Conservation (phyloP, 1,140 invertebrate genomes). For the Drosophila parabipectinata region DNA sequence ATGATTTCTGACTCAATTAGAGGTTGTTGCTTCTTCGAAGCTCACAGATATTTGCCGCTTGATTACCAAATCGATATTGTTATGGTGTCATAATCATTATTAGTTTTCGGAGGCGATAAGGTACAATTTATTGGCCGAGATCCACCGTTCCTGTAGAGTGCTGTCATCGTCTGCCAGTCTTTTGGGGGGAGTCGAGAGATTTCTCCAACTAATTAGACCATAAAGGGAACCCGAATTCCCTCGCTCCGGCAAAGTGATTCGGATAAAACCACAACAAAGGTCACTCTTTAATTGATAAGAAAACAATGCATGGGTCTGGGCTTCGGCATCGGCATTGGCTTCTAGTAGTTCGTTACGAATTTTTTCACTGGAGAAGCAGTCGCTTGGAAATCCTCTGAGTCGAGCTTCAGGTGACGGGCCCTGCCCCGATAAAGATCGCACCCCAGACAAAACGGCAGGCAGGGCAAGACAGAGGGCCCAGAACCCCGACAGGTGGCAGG, state of each 20-base stretch:
- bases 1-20: slow-evolving; percentile 44
- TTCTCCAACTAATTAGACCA: slow-evolving; percentile 81
- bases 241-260: slow-evolving; percentile 22
- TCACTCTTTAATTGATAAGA: slow-evolving; percentile 82
- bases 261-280: slow-evolving; percentile 80
- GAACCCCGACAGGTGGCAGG: slow-evolving; percentile 59
- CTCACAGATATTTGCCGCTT: slow-evolving; percentile 52
- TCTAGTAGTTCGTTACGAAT: slow-evolving; percentile 20
- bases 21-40: slow-evolving; percentile 12
- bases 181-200: slow-evolving; percentile 23
- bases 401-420: slow-evolving; percentile 70
- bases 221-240: slow-evolving; percentile 63
- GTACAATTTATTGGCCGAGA: slow-evolving; percentile 52
- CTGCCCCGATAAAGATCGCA: slow-evolving; percentile 77
- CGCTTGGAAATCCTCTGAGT: slow-evolving; percentile 66
- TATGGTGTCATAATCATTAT: slow-evolving; percentile 58
- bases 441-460: slow-evolving; percentile 39
- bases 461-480: slow-evolving; percentile 7
- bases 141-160: slow-evolving; percentile 24
- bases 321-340: slow-evolving; percentile 8
- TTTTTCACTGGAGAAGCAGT: slow-evolving; percentile 41
- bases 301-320: slow-evolving; percentile 60
- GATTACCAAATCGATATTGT: slow-evolving; percentile 63
- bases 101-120: slow-evolving; percentile 42
- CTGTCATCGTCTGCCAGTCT: slow-evolving; percentile 55